Conservation (phyloP, 1,140 invertebrate genomes). For the Polypedilum vanderplanki region DNA sequence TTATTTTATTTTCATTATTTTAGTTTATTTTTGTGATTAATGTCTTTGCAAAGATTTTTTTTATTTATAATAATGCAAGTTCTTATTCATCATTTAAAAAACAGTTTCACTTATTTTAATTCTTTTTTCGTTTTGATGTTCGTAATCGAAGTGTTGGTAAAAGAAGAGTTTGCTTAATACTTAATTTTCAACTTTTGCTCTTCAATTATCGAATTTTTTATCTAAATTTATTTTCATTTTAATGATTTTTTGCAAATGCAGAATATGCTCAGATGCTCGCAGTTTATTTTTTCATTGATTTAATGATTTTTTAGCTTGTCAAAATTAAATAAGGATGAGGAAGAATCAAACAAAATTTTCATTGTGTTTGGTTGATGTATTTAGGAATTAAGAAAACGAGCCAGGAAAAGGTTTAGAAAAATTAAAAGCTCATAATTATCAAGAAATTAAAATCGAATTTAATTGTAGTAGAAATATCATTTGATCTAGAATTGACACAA, state of each 20-base stretch:
- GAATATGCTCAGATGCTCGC: not conserved
- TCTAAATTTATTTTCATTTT: not conserved
- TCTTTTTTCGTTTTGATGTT: not conserved
- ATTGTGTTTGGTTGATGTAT: not conserved
- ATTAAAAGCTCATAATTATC: no score
- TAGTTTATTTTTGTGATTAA: conserved; percentile 10
- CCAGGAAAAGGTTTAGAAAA: not conserved
- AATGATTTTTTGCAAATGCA: not conserved
- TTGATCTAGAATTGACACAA: not conserved
- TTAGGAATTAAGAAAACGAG: not conserved
- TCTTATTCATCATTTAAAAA: not conserved
- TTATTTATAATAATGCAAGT: not conserved
- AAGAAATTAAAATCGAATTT: no score
- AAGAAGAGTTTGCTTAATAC: not conserved
- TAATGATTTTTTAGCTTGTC: not conserved
- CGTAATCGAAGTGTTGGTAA: not conserved
- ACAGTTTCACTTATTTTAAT: not conserved
- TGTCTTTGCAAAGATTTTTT: not conserved
- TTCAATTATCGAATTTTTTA: not conserved
- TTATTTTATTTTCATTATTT: not conserved
- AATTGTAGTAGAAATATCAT: not conserved
- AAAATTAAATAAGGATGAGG: no score
- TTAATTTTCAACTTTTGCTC: conserved; percentile 15
- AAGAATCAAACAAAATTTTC: not conserved
- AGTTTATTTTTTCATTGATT: not conserved